phyloP scores from a whole-genome alignment of 2,797 vertebrate species.

The Acipenser oxyrinchus region DNA sequence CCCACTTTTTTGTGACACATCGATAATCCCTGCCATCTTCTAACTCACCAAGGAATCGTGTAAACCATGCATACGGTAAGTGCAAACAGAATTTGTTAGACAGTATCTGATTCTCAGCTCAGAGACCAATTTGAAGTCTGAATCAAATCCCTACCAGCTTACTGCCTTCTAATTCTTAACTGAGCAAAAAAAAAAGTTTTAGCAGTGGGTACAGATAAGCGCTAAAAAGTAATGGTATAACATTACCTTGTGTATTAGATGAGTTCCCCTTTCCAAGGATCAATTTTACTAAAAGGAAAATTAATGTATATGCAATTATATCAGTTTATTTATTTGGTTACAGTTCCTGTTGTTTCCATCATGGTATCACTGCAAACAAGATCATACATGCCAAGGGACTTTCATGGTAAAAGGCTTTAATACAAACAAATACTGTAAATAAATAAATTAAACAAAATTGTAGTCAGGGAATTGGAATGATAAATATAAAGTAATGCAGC shows the following conservation, averaged over 20 bases:
- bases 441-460: too few relatives aligned
- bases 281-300: neutral
- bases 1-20: neutral
- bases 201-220: neutral
- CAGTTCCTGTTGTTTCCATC: too few relatives aligned
- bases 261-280: neutral
- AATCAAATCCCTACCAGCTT: neutral
- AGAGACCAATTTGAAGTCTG: conserved; percentile 1
- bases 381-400: too few relatives aligned
- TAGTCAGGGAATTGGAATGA: too few relatives aligned
- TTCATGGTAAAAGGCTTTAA: too few relatives aligned
- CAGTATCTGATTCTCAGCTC: neutral
- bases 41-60: neutral
- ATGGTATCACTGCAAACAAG: too few relatives aligned
- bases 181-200: neutral
- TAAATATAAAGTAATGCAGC: too few relatives aligned
- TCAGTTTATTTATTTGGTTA: too few relatives aligned
- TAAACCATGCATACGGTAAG: neutral
- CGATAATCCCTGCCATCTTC: neutral
- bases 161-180: neutral
- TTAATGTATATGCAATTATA: neutral
- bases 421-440: too few relatives aligned
- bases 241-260: neutral
- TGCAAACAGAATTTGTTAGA: neutral
- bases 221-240: neutral